Evolutionary conservation across 2,113 vertebrate genomes (phyloP).

Genomic region (Zosterops lateralis): DNA sequence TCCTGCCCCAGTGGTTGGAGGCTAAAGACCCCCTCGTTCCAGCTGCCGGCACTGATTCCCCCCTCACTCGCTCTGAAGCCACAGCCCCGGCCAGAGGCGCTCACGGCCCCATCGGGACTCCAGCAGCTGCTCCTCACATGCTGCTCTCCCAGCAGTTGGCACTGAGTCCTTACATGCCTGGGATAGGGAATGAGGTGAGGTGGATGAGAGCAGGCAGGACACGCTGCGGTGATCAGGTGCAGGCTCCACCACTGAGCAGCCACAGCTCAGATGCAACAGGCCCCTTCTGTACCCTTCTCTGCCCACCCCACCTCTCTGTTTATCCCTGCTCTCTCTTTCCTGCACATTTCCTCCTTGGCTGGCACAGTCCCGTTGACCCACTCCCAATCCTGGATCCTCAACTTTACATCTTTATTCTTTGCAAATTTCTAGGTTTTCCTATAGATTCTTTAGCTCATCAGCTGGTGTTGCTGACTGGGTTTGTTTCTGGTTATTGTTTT

Average conservation of each 20-base stretch:
- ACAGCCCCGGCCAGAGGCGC: not conserved
- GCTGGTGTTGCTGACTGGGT: not conserved
- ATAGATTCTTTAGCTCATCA: not conserved
- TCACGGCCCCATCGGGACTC: not conserved
- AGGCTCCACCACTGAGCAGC: not conserved
- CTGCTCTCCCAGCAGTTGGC: not conserved
- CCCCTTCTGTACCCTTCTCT: not conserved
- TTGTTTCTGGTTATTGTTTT: not conserved
- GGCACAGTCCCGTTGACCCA: too few species aligned
- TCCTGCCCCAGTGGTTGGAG: not conserved
- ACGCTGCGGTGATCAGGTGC: accelerated
- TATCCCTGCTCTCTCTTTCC: not conserved
- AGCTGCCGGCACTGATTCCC: not conserved
- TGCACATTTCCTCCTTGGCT: not conserved
- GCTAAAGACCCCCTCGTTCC: not conserved
- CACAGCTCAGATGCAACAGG: not conserved
- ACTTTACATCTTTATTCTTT: not conserved
- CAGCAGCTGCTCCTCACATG: not conserved
- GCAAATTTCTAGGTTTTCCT: not conserved
- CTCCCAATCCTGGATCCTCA: not conserved
- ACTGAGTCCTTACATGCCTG: too few species aligned
- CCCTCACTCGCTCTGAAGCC: not conserved
- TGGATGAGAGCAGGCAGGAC: not conserved
- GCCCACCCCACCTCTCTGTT: not conserved
- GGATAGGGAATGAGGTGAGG: not conserved